phyloP scores from a whole-genome alignment of 2,888 invertebrate genomes.

The Drosophila quinaria region DNA sequence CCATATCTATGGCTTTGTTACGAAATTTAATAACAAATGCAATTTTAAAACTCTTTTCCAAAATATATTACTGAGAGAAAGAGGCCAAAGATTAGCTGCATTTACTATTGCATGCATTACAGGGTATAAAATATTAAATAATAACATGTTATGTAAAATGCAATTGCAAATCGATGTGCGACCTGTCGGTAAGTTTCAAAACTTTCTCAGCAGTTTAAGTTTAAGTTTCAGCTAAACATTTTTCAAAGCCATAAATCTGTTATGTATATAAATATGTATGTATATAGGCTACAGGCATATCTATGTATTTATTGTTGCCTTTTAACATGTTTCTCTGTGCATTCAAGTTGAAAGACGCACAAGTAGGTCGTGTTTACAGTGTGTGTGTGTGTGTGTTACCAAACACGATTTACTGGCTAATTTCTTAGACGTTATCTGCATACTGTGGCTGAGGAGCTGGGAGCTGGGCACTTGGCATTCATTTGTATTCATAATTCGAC shows the following conservation, averaged over 20 bases:
- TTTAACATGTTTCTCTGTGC: slow-evolving; percentile 37
- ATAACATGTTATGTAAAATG: neutral
- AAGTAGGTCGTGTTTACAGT: slow-evolving; percentile 59
- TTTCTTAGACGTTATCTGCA: slow-evolving; percentile 55
- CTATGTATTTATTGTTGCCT: slow-evolving; percentile 17
- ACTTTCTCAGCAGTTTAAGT: slow-evolving; percentile 39
- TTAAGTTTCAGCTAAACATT: slow-evolving; percentile 54
- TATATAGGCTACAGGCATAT: slow-evolving; percentile 9
- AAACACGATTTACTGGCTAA: slow-evolving; percentile 66
- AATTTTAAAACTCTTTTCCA: neutral
- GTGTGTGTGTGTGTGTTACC: slow-evolving; percentile 12
- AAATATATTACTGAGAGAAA: neutral
- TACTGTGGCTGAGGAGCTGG: slow-evolving; percentile 17
- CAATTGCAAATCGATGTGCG: slow-evolving; percentile 2
- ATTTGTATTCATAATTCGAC: slow-evolving; percentile 45
- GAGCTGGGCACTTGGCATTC: slow-evolving; percentile 27
- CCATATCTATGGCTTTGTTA: no score
- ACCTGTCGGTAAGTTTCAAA: slow-evolving; percentile 24
- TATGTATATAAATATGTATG: slow-evolving; percentile 14
- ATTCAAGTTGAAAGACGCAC: slow-evolving; percentile 65
- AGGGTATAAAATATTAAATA: neutral
- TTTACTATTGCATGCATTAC: neutral
- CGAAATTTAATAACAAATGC: neutral
- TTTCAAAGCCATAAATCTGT: slow-evolving; percentile 72
- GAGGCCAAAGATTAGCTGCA: neutral